Conservation (phyloP, 2,888 invertebrate genomes). For the Caenorhabditis drosophilae region DNA sequence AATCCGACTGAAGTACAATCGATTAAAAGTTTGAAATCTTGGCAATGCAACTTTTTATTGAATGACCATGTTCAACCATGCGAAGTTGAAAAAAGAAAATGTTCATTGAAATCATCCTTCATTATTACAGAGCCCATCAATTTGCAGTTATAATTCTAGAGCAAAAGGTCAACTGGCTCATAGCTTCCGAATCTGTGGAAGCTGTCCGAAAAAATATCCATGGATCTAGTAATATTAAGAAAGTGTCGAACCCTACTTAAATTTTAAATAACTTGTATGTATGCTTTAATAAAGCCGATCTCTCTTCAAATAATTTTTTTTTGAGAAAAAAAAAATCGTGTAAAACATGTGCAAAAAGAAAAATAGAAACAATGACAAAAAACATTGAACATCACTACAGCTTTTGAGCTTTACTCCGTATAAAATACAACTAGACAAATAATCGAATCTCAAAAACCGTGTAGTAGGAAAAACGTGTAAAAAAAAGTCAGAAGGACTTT, state of each 20-base stretch:
- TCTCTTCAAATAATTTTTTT: not conserved
- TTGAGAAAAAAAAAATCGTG: too few species aligned
- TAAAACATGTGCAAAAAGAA: too few species aligned
- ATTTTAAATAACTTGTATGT: not conserved
- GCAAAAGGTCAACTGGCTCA: slow-evolving; percentile 47
- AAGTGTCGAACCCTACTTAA: not conserved
- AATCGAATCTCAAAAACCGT: not conserved
- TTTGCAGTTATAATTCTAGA: slow-evolving; percentile 53
- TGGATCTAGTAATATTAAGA: slow-evolving; percentile 46
- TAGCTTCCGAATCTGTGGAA: slow-evolving; percentile 66
- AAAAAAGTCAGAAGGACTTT: not conserved
- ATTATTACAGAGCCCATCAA: slow-evolving; percentile 53
- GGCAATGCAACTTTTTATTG: slow-evolving; percentile 59
- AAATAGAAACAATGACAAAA: too few species aligned
- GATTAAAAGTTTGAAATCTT: slow-evolving; percentile 54
- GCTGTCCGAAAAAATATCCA: slow-evolving; percentile 63
- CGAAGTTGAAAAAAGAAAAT: slow-evolving; percentile 44
- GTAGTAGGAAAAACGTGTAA: not conserved
- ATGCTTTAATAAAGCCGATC: too few species aligned
- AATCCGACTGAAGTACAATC: slow-evolving; percentile 49
- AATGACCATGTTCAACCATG: slow-evolving; percentile 59
- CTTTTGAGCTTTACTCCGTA: too few species aligned
- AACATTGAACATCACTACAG: too few species aligned
- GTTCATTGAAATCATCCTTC: not conserved
- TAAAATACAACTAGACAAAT: not conserved